Percentiles rank a stretch among this genome's conserved stretches.
Conservation (phyloP, 2,888 invertebrate genomes). For the Iphiclides podalirius region DNA sequence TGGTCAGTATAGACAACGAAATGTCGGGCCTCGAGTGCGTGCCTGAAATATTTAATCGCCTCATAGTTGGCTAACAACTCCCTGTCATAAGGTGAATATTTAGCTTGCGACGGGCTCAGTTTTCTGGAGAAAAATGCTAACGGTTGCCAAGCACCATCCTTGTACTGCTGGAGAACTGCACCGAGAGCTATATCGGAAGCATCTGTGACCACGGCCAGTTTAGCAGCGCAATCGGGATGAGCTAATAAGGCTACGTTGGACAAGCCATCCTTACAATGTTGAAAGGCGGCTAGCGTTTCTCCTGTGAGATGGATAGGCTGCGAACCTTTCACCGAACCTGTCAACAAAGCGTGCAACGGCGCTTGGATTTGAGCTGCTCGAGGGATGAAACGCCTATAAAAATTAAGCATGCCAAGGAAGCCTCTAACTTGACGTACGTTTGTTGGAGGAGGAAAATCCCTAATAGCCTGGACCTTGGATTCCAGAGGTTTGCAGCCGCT, state of each 20-base stretch:
- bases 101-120: slow-evolving; percentile 37
- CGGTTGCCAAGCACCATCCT: slow-evolving; percentile 35
- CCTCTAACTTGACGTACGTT: too few species aligned
- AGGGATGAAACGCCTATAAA: slow-evolving; percentile 23
- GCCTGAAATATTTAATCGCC: slow-evolving; percentile 42
- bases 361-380: slow-evolving; percentile 22
- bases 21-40: too few species aligned
- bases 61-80: slow-evolving; percentile 48
- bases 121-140: slow-evolving; percentile 47
- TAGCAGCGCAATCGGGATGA: slow-evolving; percentile 38
- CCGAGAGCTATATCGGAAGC: slow-evolving; percentile 51
- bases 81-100: slow-evolving; percentile 46
- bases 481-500: too few species aligned
- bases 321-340: not conserved
- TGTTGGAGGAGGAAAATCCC: too few species aligned
- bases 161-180: slow-evolving; percentile 45
- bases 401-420: slow-evolving; percentile 27
- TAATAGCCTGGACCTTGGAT: too few species aligned
- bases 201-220: slow-evolving; percentile 40
- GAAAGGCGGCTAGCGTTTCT: slow-evolving; percentile 27
- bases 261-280: slow-evolving; percentile 35
- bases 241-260: slow-evolving; percentile 38
- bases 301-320: not conserved
- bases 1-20: too few species aligned
- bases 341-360: slow-evolving; percentile 6